These are phyloP conservation scores for Hemicordylus capensis DNA, from an alignment of 2,113 vertebrate genomes.

Conservation along the genomic window DNA sequence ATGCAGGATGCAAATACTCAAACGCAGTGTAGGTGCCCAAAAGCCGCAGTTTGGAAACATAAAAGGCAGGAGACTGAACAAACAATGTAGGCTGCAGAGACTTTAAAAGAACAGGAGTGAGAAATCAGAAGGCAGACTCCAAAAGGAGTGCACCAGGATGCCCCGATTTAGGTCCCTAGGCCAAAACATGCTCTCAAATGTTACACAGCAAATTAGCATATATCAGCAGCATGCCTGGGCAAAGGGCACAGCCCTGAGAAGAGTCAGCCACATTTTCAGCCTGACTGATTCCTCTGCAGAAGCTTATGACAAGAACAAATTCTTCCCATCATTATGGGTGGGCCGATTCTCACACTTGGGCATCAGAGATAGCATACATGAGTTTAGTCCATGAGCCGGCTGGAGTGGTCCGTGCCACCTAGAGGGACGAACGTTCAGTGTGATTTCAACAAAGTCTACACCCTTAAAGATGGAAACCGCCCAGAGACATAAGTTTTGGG, in stretches of 20 bases:
- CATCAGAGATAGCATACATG: background rate
- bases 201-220: background rate
- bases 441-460: no score
- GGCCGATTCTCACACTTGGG: no score
- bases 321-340: background rate
- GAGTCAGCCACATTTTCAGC: background rate
- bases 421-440: background rate
- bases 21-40: background rate
- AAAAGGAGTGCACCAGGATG: background rate
- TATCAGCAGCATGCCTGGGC: background rate
- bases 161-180: background rate
- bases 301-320: background rate
- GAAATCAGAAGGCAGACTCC: background rate
- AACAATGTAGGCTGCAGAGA: background rate
- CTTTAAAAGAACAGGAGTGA: background rate
- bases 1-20: background rate
- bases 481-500: no score
- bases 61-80: background rate
- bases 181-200: background rate
- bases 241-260: background rate
- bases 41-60: background rate
- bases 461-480: no score
- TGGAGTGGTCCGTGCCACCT: no score
- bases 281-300: background rate
- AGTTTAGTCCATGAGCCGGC: background rate